Base-by-base conservation (phyloP, 2,888 invertebrate species). In the Tinea pellionella region DNA sequence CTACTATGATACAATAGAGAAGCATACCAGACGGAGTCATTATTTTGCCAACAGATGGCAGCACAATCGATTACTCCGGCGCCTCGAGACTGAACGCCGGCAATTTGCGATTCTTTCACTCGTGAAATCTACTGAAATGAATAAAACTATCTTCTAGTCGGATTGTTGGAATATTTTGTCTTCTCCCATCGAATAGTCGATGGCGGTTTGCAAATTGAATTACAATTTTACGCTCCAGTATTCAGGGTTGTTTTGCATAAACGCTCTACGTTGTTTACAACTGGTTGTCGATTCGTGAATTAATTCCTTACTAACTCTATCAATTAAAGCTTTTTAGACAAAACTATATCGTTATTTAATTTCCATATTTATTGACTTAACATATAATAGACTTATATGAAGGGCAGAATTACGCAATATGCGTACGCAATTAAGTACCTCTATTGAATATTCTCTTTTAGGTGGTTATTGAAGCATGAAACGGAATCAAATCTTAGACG, bases 41-140 rank as follows among this genome's bases (percentile, higher is more conserved):
- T 83, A 82, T 82, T 82, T 81, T 78, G 74, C 82, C 81, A 84
- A 80, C 82, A 83, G 85, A 85, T 84, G 85, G 85, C 81, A 78
- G 83, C 77, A 77, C 81, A 83, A 83, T 84, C 83, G 80, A 83
- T 83, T 80, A 77, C 77, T 72, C 65, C 11, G 68, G 71, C 74
- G 76, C 71, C 70, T 67, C 71, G 71, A 69, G 69, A 78, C 75
- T 75, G 77, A 77, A 70, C 76, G 73, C 77, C 69, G 81, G 80
- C 85, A 84, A 83, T 85, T 84, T 82, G 82, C 77, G 80, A 79
- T 69, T 71, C 76, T 66, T 70, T 76, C 80, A 76, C 69, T 78
- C 82, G 79, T 81, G 71, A 85, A 84, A 85, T 84, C 80, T 81
- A 83, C 79, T 80, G 79, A 81, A 84, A 83, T 82, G 84, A 83